Conservation (phyloP, 2,888 invertebrate genomes). For the Encarsia formosa region DNA sequence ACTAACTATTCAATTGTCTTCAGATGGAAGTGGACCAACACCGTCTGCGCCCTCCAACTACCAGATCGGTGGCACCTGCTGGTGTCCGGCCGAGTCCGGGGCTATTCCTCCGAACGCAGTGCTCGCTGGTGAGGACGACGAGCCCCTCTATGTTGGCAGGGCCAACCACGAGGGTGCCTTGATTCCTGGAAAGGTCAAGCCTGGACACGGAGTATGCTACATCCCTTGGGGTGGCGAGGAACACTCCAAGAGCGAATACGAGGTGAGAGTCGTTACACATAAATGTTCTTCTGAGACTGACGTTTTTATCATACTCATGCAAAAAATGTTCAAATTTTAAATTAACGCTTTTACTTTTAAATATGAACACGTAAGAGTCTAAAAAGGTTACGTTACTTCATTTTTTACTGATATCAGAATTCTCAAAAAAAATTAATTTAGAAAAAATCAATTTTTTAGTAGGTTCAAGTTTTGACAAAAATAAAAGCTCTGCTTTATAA, state of each 20-base stretch:
- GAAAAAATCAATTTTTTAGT: no score
- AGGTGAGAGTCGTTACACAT: constrained; percentile 59
- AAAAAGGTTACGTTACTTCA: neutral
- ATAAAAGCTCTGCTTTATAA: no score
- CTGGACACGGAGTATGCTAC: constrained; percentile 66
- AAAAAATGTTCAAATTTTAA: no score
- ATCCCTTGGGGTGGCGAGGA: constrained; percentile 75
- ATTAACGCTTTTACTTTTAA: no score
- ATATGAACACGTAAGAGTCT: neutral
- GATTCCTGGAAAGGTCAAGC: constrained; percentile 74
- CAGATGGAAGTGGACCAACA: no score
- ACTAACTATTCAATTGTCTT: no score
- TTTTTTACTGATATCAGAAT: no score
- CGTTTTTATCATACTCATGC: no score
- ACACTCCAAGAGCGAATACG: constrained; percentile 65
- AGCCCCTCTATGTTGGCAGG: constrained; percentile 65
- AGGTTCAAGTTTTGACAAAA: no score
- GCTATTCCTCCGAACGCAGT: constrained; percentile 72
- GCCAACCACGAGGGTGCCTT: constrained; percentile 69
- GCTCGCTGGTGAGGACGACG: constrained; percentile 62
- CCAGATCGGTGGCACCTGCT: constrained; percentile 52
- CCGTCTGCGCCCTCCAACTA: constrained; percentile 37
- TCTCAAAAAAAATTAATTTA: no score
- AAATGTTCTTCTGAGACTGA: no score
- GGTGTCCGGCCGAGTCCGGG: constrained; percentile 66